These are phyloP conservation scores for Acronicta aceris DNA, from an alignment of 2,888 invertebrate genomes.

Conservation along the genomic window DNA sequence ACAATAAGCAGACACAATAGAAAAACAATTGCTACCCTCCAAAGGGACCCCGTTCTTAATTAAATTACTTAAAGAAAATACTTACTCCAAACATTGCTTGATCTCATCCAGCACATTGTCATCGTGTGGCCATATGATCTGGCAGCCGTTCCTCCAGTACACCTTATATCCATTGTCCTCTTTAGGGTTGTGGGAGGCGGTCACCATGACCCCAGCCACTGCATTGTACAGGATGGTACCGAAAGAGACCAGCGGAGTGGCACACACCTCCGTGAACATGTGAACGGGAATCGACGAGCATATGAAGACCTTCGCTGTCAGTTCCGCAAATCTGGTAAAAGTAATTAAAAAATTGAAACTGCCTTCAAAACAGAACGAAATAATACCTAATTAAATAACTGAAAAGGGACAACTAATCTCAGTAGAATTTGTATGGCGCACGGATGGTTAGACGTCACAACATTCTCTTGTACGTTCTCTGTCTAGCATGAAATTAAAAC, in stretches of 20 bases:
- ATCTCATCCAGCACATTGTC: conserved; percentile 95
- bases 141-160: conserved; percentile 98
- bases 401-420: too few relatives aligned
- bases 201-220: conserved; percentile 97
- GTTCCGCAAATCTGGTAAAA: conserved; percentile 93
- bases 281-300: conserved; percentile 93
- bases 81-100: conserved; percentile 91
- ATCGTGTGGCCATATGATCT: conserved; percentile 98
- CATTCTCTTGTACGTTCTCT: too few relatives aligned
- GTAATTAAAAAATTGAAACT: too few relatives aligned
- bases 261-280: conserved; percentile 94
- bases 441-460: too few relatives aligned
- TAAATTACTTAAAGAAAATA: conserved; percentile 41
- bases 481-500: too few relatives aligned
- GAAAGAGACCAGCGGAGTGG: conserved; percentile 98
- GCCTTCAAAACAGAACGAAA: too few relatives aligned
- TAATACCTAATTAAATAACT: too few relatives aligned
- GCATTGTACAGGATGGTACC: conserved; percentile 92
- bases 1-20: too few relatives aligned
- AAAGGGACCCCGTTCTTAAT: too few relatives aligned
- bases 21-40: too few relatives aligned
- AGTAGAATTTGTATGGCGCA: too few relatives aligned
- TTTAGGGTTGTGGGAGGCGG: conserved; percentile 98
- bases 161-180: conserved; percentile 99
- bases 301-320: conserved; percentile 95